These are phyloP conservation scores for Pogoniulus pusillus DNA, from an alignment of 2,797 vertebrate species.

Conservation along the genomic window DNA sequence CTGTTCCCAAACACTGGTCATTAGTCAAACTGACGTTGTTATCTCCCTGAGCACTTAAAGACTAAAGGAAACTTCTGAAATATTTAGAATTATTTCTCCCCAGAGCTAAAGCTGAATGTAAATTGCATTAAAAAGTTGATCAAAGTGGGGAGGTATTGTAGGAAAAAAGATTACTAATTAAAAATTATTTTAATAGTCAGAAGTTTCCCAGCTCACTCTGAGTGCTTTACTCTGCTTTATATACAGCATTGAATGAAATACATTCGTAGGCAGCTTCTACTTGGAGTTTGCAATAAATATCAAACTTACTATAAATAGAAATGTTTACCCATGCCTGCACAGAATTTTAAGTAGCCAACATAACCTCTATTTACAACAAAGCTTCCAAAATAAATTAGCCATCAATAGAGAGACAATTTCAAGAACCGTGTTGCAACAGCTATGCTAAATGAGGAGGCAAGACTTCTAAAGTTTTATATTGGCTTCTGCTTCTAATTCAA, in stretches of 20 bases:
- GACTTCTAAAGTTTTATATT: background rate
- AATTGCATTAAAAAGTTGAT: background rate
- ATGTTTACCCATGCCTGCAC: background rate
- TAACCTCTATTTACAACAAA: background rate
- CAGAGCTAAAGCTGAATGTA: background rate
- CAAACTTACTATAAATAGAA: background rate
- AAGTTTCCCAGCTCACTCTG: background rate
- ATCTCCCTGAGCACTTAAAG: background rate
- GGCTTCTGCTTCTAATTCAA: background rate
- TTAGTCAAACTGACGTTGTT: background rate
- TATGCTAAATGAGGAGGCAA: background rate
- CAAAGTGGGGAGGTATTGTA: background rate
- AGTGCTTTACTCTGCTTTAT: background rate
- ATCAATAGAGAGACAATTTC: background rate
- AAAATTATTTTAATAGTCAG: background rate
- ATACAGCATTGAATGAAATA: background rate
- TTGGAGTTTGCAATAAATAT: background rate
- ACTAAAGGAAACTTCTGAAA: constrained; percentile 11
- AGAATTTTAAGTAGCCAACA: background rate
- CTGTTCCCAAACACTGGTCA: background rate
- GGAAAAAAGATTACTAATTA: background rate
- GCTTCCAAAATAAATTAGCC: background rate
- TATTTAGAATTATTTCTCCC: background rate
- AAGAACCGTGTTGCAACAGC: background rate
- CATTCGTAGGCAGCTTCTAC: background rate